These are phyloP conservation scores for Planiliza haematocheilus DNA, from an alignment of 2,113 vertebrate genomes.

Conservation along the genomic window DNA sequence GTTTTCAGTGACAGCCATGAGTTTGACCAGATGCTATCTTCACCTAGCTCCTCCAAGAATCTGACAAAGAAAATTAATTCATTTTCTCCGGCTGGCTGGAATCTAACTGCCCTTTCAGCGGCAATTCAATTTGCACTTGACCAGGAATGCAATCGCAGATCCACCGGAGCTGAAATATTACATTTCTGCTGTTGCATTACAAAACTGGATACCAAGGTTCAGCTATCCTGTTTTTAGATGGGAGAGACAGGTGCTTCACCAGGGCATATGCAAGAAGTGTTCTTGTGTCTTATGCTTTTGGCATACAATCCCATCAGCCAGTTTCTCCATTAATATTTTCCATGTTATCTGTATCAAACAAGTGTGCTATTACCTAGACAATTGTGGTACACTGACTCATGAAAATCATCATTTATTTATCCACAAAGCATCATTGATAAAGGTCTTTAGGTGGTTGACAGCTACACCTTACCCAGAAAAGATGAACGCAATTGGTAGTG, in stretches of 20 bases:
- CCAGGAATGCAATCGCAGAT: slow-evolving; percentile 37
- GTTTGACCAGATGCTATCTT: slow-evolving; percentile 45
- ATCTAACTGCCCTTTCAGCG: slow-evolving; percentile 41
- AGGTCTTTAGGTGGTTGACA: not conserved
- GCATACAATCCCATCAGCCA: not conserved
- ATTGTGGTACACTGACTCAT: not conserved
- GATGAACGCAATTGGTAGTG: not conserved
- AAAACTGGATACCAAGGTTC: not conserved
- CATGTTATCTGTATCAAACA: slow-evolving; percentile 2
- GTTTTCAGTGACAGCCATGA: slow-evolving; percentile 28
- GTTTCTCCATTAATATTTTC: slow-evolving; percentile 21
- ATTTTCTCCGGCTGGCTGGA: slow-evolving; percentile 34
- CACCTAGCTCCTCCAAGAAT: slow-evolving; percentile 32
- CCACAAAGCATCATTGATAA: not conserved
- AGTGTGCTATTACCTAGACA: not conserved
- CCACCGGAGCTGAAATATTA: slow-evolving; percentile 1
- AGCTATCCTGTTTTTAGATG: not conserved
- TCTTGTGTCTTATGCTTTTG: not conserved
- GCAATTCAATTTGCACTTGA: slow-evolving; percentile 53
- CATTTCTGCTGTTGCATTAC: slow-evolving; percentile 1
- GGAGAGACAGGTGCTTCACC: not conserved
- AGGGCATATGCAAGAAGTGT: not conserved
- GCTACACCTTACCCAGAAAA: not conserved
- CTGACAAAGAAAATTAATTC: slow-evolving; percentile 45
- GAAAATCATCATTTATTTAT: slow-evolving; percentile 8